phyloP scores from a whole-genome alignment of 1,140 invertebrate genomes.

The Solen grandis region DNA sequence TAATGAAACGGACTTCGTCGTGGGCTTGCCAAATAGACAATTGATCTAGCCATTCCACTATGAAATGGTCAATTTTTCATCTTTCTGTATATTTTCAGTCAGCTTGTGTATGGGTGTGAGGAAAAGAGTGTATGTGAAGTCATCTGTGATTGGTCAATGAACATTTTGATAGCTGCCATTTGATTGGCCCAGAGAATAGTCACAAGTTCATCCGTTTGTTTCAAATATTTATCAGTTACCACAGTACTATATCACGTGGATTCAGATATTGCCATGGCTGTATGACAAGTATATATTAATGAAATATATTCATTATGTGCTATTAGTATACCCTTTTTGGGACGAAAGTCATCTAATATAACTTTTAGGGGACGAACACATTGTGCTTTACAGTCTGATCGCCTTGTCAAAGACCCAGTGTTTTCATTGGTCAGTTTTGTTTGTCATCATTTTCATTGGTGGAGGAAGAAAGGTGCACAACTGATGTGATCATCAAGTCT shows the following conservation, averaged over 20 bases:
- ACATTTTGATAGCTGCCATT: constrained; percentile 29
- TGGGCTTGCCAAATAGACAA: too few species aligned
- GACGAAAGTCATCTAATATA: background rate
- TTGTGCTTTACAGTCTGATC: background rate
- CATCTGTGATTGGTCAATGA: constrained; percentile 45
- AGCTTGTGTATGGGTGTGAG: constrained; percentile 26
- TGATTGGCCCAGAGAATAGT: constrained; percentile 50
- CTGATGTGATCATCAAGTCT: too few species aligned
- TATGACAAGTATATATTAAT: background rate
- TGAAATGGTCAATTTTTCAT: background rate
- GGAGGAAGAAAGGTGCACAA: constrained; percentile 2
- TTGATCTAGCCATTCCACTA: background rate
- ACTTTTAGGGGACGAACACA: background rate
- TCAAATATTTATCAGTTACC: too few species aligned
- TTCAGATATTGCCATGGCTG: background rate
- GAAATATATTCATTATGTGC: background rate
- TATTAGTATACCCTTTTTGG: background rate
- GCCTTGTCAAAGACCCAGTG: background rate
- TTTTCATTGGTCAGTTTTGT: constrained; percentile 23
- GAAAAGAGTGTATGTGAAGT: constrained; percentile 24
- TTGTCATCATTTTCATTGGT: constrained; percentile 31
- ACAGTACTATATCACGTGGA: too few species aligned
- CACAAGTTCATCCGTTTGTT: too few species aligned
- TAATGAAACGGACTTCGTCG: background rate
- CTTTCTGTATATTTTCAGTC: background rate